Conservation (phyloP, 2,888 invertebrate genomes). For the Trichogramma dendrolimi region DNA sequence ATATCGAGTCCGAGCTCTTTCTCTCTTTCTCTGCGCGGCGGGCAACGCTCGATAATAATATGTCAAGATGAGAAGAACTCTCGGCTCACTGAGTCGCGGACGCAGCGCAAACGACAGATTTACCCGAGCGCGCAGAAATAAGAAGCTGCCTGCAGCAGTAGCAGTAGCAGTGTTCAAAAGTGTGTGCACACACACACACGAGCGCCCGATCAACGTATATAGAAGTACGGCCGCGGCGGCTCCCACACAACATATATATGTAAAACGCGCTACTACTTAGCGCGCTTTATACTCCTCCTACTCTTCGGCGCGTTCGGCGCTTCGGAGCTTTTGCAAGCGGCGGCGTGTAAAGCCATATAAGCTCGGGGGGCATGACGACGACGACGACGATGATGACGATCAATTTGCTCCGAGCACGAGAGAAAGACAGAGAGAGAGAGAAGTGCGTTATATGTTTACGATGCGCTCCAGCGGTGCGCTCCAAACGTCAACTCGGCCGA, state of each 20-base stretch:
- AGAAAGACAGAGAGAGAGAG: conserved; percentile 35
- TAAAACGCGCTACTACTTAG: too few relatives aligned
- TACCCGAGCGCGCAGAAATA: conserved; percentile 51
- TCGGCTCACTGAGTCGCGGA: conserved; percentile 45
- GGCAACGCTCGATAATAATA: too few relatives aligned
- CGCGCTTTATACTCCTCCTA: too few relatives aligned
- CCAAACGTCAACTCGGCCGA: too few relatives aligned
- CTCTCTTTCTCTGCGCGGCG: conserved; percentile 35
- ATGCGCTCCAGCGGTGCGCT: conserved; percentile 9
- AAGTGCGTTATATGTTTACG: conserved; percentile 11
- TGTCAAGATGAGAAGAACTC: too few relatives aligned
- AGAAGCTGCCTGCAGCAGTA: conserved; percentile 43
- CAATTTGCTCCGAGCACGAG: not conserved
- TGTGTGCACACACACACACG: not conserved
- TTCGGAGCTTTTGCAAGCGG: too few relatives aligned
- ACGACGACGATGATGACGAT: not conserved
- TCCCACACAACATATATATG: not conserved
- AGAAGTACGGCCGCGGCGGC: conserved; percentile 7
- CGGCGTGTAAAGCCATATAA: conserved; percentile 23
- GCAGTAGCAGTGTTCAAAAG: too few relatives aligned
- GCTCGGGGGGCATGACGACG: conserved; percentile 18
- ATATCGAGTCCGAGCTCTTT: too few relatives aligned
- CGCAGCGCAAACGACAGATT: conserved; percentile 44
- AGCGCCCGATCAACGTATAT: conserved; percentile 5
- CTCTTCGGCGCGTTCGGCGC: too few relatives aligned